Base-by-base conservation (phyloP, 2,797 vertebrate species). In the Sebastes minor region DNA sequence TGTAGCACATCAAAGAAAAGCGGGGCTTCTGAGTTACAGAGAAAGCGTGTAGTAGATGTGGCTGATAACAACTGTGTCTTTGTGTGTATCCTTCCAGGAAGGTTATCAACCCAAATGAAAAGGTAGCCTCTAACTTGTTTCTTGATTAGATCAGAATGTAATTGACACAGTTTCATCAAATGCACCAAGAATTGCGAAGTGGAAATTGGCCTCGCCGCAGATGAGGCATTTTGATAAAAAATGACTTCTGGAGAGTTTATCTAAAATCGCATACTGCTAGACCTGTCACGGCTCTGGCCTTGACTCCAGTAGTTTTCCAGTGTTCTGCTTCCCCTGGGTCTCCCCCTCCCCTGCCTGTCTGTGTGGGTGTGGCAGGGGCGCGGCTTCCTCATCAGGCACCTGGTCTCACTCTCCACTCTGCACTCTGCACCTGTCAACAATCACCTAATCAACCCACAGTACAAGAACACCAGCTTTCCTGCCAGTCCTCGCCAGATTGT, bases 131-230 rank as follows among this genome's bases (percentile, higher is more conserved):
- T 1, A 63, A 80, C 72, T 78, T 82, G 62, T 70, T 42, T 11
- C 38, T 64, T 71, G 87, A 92, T 91, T 86, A 85, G 74, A 93
- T 92, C 53, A 20, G 38, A 87, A 80, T 87, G 83, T 88, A 90
- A 93, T 76, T 82, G 86, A 89, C 82, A 75, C 83, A 83, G 84
- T 79, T 78, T 38, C 53, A 81, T 92, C 76, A 86, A 88, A 91
- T 79, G 23, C 80, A 76, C 71, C 66, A 68, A 83, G 85, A 90
- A 86, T 32, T 59, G 70, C 56, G 49, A 82, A 63, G 73, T 80
- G 67, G 74, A 87, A 85, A 75, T 72, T 28, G 20, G 30, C 38
- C 63, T 68, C 8, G 12, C 23, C 46, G 73, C 25, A 71, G 87
- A 90, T 86, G 71, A 91, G 75, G 72, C 62, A 22, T 84, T 83